Conservation (phyloP, 37 sponge, comb jelly and placozoan species). For the Halichondria panicea region DNA sequence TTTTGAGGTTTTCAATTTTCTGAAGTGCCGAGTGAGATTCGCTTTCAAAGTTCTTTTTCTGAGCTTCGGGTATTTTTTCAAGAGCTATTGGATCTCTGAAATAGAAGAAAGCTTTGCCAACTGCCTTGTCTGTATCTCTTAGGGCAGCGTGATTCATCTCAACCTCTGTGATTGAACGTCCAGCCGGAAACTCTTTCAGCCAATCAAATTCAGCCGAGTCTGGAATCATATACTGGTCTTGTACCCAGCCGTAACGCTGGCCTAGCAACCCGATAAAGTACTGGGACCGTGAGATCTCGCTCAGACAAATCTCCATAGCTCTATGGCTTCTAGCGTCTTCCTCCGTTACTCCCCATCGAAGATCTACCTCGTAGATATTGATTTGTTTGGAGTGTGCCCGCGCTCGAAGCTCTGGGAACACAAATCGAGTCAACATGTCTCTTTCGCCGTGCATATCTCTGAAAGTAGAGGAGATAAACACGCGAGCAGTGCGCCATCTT, state of each 20-base stretch:
- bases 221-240: constrained; percentile 65
- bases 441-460: constrained; percentile 96
- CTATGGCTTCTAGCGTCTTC: constrained; percentile 75
- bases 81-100: constrained; percentile 73
- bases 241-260: constrained; percentile 93
- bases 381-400: constrained; percentile 62
- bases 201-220: constrained; percentile 86
- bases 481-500: constrained; percentile 84
- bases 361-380: constrained; percentile 92
- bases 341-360: constrained; percentile 99
- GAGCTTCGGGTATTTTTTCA: constrained; percentile 38
- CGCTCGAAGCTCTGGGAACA: constrained; percentile 92
- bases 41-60: constrained; percentile 26
- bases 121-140: constrained; percentile 50
- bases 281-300: constrained; percentile 82
- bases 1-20: constrained; percentile 81
- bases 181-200: constrained; percentile 73
- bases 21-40: constrained; percentile 40
- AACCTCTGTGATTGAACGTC: constrained; percentile 91
- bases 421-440: constrained; percentile 88
- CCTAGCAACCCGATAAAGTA: constrained; percentile 94
- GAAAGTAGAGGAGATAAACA: constrained; percentile 98
- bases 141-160: constrained; percentile 89
- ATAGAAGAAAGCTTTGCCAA: constrained; percentile 84
- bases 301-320: constrained; percentile 88